phyloP scores from a whole-genome alignment of 1,140 invertebrate genomes.

The Leucophenga varia region DNA sequence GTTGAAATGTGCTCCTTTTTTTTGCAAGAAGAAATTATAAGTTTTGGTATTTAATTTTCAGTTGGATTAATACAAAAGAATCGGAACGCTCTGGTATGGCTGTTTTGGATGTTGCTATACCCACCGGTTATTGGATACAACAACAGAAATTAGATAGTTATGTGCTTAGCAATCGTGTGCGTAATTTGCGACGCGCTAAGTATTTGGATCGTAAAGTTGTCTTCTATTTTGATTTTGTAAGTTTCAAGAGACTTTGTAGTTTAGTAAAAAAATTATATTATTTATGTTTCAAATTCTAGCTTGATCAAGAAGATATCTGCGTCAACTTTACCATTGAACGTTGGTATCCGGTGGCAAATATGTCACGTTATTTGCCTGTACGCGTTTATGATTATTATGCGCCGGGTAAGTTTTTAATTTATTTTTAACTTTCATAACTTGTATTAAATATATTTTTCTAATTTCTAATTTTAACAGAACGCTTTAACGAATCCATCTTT shows the following conservation, averaged over 20 bases:
- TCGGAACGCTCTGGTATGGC: conserved; percentile 85
- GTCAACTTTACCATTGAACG: conserved; percentile 90
- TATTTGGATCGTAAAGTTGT: conserved; percentile 77
- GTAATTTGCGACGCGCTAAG: conserved; percentile 81
- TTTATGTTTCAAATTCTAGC: conserved; percentile 58
- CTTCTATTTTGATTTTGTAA: conserved; percentile 95
- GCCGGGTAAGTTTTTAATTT: conserved; percentile 68
- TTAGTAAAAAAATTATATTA: neutral
- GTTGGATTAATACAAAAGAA: conserved; percentile 79
- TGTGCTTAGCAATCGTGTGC: conserved; percentile 71
- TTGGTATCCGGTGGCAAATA: conserved; percentile 95
- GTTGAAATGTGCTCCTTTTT: neutral
- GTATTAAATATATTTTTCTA: conserved; percentile 3
- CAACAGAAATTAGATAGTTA: conserved; percentile 86
- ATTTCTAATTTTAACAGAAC: conserved; percentile 64
- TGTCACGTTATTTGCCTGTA: conserved; percentile 87
- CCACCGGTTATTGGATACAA: conserved; percentile 91
- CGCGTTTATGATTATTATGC: conserved; percentile 96
- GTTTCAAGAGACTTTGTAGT: conserved; percentile 34
- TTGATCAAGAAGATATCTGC: conserved; percentile 81
- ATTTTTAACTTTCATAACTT: conserved; percentile 1
- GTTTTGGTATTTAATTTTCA: conserved; percentile 44
- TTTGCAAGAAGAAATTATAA: neutral
- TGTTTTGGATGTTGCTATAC: conserved; percentile 87
- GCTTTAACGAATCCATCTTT: conserved; percentile 92